Conservation (phyloP, 2,888 invertebrate species). For the Eueremaeus valkanovi region DNA sequence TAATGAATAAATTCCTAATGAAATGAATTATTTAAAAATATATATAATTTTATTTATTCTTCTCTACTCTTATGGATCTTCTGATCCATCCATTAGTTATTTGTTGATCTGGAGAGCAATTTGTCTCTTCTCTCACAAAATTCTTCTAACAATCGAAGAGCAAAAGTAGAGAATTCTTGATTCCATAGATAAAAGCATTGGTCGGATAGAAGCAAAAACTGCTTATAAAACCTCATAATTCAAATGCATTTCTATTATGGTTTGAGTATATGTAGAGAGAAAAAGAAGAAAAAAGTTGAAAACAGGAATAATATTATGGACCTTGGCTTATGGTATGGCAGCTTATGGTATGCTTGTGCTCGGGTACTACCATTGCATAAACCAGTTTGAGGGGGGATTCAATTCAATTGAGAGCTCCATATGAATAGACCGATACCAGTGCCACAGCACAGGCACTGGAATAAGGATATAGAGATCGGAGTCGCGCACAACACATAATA, state of each 20-base stretch:
- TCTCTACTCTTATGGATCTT: too few species aligned
- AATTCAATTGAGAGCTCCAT: neutral
- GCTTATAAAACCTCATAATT: neutral
- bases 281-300: neutral
- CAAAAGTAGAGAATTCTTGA: neutral
- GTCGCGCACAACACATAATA: too few species aligned
- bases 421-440: too few species aligned
- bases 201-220: neutral
- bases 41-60: too few species aligned
- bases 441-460: neutral
- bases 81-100: too few species aligned
- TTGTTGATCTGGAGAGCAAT: too few species aligned
- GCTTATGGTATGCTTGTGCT: too few species aligned
- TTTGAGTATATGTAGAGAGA: neutral
- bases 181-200: neutral
- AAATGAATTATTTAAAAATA: too few species aligned
- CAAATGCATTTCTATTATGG: neutral
- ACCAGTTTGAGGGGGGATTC: neutral
- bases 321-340: slow-evolving; percentile 4
- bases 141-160: too few species aligned
- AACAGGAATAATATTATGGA: slow-evolving; percentile 20
- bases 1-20: too few species aligned
- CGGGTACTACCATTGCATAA: neutral
- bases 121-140: too few species aligned
- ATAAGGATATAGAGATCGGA: neutral